A percentile compares a stretch with the other conserved stretches of the same genome.
These are phyloP conservation scores for Ammodytes dubius DNA, from an alignment of 2,113 vertebrate genomes.

Conservation along the genomic window DNA sequence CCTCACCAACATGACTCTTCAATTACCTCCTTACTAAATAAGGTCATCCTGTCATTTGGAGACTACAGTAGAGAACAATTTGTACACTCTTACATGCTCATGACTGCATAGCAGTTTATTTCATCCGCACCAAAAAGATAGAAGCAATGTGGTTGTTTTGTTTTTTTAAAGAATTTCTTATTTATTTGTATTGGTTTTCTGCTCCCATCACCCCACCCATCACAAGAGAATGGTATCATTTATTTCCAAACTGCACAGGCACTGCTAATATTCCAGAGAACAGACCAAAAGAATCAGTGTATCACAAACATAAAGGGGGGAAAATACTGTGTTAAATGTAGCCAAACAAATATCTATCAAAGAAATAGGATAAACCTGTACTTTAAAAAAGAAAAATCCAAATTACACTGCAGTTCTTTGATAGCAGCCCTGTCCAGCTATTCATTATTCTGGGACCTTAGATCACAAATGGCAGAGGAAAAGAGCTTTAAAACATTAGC, in stretches of 20 bases:
- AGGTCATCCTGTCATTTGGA: conserved; percentile 63
- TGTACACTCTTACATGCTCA: not conserved
- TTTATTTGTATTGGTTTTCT: conserved; percentile 20
- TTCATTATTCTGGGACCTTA: conserved; percentile 53
- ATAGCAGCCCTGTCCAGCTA: conserved; percentile 49
- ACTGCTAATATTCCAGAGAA: conserved; percentile 23
- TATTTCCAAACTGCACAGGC: conserved; percentile 8
- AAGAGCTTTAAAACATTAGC: conserved; percentile 59
- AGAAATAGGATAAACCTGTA: conserved; percentile 5
- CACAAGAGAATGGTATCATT: not conserved
- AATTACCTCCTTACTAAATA: conserved; percentile 64
- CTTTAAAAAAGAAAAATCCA: not conserved
- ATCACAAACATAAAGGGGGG: not conserved
- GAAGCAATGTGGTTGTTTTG: conserved; percentile 5
- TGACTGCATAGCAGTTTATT: conserved; percentile 4
- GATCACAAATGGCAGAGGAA: conserved; percentile 66
- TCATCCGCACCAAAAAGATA: conserved; percentile 17
- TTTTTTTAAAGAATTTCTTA: conserved; percentile 14
- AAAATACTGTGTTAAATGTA: conserved; percentile 7
- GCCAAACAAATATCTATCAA: not conserved
- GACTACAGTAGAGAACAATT: conserved; percentile 36
- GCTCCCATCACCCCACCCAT: conserved; percentile 14
- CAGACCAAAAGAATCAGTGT: not conserved
- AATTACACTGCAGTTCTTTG: conserved; percentile 37
- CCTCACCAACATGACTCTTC: conserved; percentile 58